Evolutionary conservation across 2,113 vertebrate species (phyloP).

Genomic region (Macrotis lagotis): DNA sequence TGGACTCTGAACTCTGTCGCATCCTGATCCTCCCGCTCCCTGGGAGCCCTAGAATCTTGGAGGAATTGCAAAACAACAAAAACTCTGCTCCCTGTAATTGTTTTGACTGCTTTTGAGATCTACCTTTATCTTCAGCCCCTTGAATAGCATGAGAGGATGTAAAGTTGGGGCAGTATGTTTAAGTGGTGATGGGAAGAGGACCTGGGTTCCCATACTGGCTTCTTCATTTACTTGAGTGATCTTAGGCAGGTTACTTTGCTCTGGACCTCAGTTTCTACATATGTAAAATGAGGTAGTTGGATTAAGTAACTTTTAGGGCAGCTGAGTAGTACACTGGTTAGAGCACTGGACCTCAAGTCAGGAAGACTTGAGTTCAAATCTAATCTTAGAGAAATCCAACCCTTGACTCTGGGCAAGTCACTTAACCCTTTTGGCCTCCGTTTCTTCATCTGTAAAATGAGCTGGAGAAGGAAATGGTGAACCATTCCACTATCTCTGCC

Average conservation of each 20-base stretch:
- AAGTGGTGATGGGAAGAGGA: background rate
- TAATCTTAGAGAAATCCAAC: background rate
- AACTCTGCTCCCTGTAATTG: background rate
- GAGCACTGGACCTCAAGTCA: background rate
- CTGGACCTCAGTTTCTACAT: background rate
- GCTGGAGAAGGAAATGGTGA: background rate
- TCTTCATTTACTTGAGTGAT: background rate
- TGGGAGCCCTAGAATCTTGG: background rate
- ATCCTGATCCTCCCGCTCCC: conserved; percentile 6
- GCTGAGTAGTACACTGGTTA: background rate
- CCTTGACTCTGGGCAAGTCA: background rate
- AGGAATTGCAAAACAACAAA: background rate
- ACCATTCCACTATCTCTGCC: background rate
- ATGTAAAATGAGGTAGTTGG: background rate
- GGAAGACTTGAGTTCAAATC: background rate
- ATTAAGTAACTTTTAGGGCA: background rate
- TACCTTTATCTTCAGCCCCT: conserved; percentile 15
- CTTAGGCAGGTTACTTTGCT: background rate
- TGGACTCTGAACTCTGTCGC: conserved; percentile 15
- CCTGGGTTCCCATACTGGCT: background rate
- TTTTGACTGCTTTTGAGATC: background rate
- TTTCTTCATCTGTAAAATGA: background rate
- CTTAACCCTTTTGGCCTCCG: background rate
- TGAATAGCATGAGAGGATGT: background rate
- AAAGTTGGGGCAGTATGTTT: background rate